phyloP scores from a whole-genome alignment of 2,113 vertebrate species.

The Myxocyprinus asiaticus region DNA sequence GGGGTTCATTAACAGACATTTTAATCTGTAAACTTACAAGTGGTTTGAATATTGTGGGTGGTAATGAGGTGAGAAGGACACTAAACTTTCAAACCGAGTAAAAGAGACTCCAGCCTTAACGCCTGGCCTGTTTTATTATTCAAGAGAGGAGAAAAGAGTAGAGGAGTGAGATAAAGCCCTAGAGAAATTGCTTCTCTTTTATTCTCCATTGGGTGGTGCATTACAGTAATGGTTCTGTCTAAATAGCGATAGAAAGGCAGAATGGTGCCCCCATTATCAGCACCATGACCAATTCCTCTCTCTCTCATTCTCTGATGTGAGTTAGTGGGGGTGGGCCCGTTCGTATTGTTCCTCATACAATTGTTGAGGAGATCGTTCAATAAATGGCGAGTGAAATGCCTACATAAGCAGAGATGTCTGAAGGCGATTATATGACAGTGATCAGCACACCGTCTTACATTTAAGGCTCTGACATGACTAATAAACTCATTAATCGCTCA shows the following conservation, averaged over 20 bases:
- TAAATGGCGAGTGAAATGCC: constrained; percentile 23
- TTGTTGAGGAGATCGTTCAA: background rate
- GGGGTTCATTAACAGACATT: background rate
- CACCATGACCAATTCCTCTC: constrained; percentile 16
- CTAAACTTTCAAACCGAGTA: constrained; percentile 7
- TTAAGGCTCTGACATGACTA: background rate
- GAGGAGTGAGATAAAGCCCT: constrained; percentile 36
- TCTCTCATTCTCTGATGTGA: background rate
- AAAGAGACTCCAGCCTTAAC: background rate
- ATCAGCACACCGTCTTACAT: constrained; percentile 6
- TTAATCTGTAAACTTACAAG: background rate
- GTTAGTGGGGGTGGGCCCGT: background rate
- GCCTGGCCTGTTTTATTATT: constrained; percentile 41
- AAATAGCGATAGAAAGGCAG: constrained; percentile 32
- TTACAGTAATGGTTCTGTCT: constrained; percentile 54
- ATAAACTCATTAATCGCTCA: constrained; percentile 28
- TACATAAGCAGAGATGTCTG: constrained; percentile 26
- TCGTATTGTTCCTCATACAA: background rate
- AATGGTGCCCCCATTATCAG: constrained; percentile 32
- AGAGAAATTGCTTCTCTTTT: constrained; percentile 50
- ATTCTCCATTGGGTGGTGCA: constrained; percentile 48
- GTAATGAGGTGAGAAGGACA: constrained; percentile 7
- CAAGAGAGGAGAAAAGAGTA: constrained; percentile 19
- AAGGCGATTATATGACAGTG: constrained; percentile 9
- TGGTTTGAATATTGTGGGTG: background rate